A percentile compares a stretch with the other conserved stretches of the same genome.
phyloP scores from a whole-genome alignment of 1,140 invertebrate genomes.

The Drosophila neocordata region DNA sequence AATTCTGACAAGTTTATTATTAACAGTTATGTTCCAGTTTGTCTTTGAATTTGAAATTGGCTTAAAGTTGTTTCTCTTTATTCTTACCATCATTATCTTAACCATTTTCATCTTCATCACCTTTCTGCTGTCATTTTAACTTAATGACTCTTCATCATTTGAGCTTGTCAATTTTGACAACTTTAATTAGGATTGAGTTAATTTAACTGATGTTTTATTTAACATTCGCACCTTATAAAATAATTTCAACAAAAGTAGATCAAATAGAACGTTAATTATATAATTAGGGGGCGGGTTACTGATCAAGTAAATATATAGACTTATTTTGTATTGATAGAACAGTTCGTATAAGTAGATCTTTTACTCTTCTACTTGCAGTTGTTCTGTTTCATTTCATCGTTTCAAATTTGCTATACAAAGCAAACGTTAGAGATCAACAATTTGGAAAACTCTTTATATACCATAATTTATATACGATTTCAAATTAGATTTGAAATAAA shows the following conservation, averaged over 20 bases:
- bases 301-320: too few relatives aligned
- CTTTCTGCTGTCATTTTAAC: neutral
- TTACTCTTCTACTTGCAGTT: too few relatives aligned
- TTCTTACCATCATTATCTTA: neutral
- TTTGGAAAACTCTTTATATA: too few relatives aligned
- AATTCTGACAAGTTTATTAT: constrained; percentile 60
- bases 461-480: too few relatives aligned
- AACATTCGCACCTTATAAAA: neutral
- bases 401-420: too few relatives aligned
- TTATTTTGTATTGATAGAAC: too few relatives aligned
- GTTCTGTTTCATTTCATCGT: too few relatives aligned
- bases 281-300: neutral
- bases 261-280: neutral
- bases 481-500: too few relatives aligned
- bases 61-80: constrained; percentile 28
- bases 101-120: neutral
- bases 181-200: constrained; percentile 10
- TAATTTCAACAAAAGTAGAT: neutral
- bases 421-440: too few relatives aligned
- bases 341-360: too few relatives aligned
- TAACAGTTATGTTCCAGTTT: constrained; percentile 56
- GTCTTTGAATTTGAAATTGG: constrained; percentile 20
- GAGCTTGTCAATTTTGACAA: constrained; percentile 12
- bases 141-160: constrained; percentile 2
- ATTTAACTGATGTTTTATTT: neutral